Conservation (phyloP, 2,888 invertebrate species). For the Ctenicera cuprea region DNA sequence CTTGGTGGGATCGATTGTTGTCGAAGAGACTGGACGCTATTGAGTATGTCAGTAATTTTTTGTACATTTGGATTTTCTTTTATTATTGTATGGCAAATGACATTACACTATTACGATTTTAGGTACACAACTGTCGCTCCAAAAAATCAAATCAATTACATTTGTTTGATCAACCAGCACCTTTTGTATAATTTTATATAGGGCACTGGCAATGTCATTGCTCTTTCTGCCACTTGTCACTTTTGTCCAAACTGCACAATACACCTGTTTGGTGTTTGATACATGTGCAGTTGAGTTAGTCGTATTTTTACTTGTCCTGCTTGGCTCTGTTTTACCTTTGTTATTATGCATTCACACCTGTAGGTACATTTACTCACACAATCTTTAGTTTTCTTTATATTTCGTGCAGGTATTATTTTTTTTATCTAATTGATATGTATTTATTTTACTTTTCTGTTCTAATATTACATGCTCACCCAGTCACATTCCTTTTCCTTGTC, state of each 20-base stretch:
- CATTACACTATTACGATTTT: not conserved
- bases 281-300: not conserved
- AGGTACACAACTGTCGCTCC: not conserved
- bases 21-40: too few species aligned
- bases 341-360: not conserved
- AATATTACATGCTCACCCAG: too few species aligned
- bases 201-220: constrained; percentile 7
- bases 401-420: not conserved
- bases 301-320: not conserved
- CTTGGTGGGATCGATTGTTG: too few species aligned
- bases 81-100: not conserved
- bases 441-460: too few species aligned
- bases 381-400: not conserved
- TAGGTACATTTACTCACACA: not conserved
- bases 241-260: constrained; percentile 8
- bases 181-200: not conserved
- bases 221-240: not conserved
- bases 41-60: not conserved
- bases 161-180: not conserved
- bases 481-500: not conserved
- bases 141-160: not conserved
- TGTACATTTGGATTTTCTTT: not conserved
- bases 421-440: not conserved
- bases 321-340: not conserved
- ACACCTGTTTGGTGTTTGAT: not conserved